phyloP scores from a whole-genome alignment of 2,797 vertebrate genomes.

The Alosa sapidissima region DNA sequence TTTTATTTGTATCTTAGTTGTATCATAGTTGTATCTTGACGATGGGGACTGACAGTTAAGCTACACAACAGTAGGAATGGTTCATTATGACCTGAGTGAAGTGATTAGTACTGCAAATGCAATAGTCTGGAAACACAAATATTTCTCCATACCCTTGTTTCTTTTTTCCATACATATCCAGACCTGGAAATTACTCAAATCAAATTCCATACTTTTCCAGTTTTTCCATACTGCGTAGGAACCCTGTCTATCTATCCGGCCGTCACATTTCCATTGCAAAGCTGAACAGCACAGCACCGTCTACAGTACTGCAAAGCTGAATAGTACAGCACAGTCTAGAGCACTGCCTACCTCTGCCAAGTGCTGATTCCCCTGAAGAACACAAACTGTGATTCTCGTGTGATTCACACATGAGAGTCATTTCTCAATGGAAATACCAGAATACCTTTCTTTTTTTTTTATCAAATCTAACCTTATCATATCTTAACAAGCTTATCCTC shows the following conservation, averaged over 20 bases:
- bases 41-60: too few species aligned
- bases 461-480: not conserved
- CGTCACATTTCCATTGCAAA: not conserved
- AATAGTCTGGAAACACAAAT: too few species aligned
- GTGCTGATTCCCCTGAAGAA: not conserved
- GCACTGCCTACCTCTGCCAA: not conserved
- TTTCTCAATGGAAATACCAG: not conserved
- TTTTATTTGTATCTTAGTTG: too few species aligned
- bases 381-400: not conserved
- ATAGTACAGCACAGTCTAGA: not conserved
- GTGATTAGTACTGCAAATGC: too few species aligned
- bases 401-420: not conserved
- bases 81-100: too few species aligned
- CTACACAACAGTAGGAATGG: too few species aligned
- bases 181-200: too few species aligned
- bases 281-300: not conserved
- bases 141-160: too few species aligned
- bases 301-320: not conserved
- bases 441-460: not conserved
- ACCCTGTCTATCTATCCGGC: not conserved
- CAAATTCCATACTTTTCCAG: too few species aligned
- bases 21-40: too few species aligned
- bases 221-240: too few species aligned
- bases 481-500: slow-evolving; percentile 7
- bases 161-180: too few species aligned